Conservation (phyloP, 2,888 invertebrate genomes). For the Cosmopolites sordidus region DNA sequence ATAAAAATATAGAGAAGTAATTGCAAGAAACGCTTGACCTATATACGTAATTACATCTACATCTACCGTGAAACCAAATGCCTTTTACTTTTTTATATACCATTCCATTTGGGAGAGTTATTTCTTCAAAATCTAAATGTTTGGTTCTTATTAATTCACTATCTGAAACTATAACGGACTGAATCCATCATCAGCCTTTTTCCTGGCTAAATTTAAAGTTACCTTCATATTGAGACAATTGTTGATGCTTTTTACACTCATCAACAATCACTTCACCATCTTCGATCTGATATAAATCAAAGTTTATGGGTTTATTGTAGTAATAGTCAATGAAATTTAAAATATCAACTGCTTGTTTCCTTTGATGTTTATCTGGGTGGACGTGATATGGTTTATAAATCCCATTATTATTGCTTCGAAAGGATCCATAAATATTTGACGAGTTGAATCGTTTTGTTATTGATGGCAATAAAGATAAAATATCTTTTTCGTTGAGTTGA, state of each 20-base stretch:
- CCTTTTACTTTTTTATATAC: slow-evolving; percentile 16
- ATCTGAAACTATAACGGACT: slow-evolving; percentile 10
- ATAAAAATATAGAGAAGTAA: too few species aligned
- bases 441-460: too few species aligned
- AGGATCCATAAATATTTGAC: too few species aligned
- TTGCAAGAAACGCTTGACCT: slow-evolving; percentile 6
- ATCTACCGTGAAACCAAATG: slow-evolving; percentile 23
- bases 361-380: too few species aligned
- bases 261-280: slow-evolving; percentile 14
- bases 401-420: too few species aligned
- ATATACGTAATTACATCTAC: slow-evolving; percentile 22
- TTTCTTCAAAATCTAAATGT: slow-evolving; percentile 4
- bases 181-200: not conserved
- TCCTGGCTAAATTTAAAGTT: too few species aligned
- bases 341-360: too few species aligned
- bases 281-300: slow-evolving; percentile 10
- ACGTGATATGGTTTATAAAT: too few species aligned
- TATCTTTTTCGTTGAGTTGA: not conserved
- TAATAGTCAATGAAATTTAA: too few species aligned
- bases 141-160: not conserved
- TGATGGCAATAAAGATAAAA: slow-evolving; percentile 1
- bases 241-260: slow-evolving; percentile 13
- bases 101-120: slow-evolving; percentile 16
- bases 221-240: slow-evolving; percentile 18
- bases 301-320: too few species aligned